Evolutionary conservation across 2,113 vertebrate species (phyloP).

Genomic region (Sigmodon hispidus): DNA sequence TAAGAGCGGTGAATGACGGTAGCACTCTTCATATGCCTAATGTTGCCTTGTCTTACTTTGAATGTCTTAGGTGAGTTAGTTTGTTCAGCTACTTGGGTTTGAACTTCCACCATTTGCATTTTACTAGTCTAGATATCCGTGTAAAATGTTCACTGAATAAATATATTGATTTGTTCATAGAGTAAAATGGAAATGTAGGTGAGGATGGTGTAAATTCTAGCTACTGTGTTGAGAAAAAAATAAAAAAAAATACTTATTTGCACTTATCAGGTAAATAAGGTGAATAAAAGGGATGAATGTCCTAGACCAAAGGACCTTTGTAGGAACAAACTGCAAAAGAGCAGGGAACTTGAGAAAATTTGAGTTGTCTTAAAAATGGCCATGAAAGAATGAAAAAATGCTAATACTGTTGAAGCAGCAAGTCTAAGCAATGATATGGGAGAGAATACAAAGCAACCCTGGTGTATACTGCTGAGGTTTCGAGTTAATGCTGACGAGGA

Average conservation of each 20-base stretch:
- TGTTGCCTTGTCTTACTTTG: neutral
- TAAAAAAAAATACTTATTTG: conserved; percentile 33
- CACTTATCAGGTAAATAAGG: neutral
- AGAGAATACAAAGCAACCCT: neutral
- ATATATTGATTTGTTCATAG: conserved; percentile 44
- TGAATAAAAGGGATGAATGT: neutral
- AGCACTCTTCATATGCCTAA: neutral
- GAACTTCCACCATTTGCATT: conserved; percentile 24
- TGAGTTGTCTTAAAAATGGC: neutral
- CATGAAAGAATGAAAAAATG: neutral
- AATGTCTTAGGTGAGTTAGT: neutral
- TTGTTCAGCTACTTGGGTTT: conserved; percentile 38
- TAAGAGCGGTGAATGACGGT: neutral
- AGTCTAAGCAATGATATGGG: neutral
- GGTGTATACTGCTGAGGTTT: neutral
- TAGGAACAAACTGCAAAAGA: conserved; percentile 47
- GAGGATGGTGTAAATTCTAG: neutral
- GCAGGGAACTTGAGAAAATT: neutral
- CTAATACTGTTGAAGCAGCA: conserved; percentile 30
- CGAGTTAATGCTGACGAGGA: conserved; percentile 44
- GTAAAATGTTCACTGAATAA: conserved; percentile 48
- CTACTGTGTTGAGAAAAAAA: neutral
- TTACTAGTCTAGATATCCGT: neutral
- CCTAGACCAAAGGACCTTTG: conserved; percentile 1
- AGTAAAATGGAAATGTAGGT: neutral